Conservation (phyloP, 2,113 vertebrate species). For the Brachypteracias leptosomus region DNA sequence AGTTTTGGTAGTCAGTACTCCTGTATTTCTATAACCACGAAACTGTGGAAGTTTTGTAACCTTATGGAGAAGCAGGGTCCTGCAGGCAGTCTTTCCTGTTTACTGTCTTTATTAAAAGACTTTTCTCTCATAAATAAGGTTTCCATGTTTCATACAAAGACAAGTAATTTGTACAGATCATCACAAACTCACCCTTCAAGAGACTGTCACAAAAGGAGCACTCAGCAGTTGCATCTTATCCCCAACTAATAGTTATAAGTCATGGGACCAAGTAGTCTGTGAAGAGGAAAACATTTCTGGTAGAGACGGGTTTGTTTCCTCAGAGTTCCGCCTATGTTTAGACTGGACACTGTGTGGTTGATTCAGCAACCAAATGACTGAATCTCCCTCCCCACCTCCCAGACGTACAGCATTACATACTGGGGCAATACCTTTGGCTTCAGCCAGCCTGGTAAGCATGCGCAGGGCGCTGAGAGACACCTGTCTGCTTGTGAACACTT, state of each 20-base stretch:
- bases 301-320: background rate
- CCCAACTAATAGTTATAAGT: background rate
- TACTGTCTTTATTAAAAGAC: background rate
- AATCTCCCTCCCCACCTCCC: background rate
- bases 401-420: accelerated
- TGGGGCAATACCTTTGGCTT: background rate
- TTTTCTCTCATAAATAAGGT: background rate
- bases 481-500: accelerated
- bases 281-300: background rate
- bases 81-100: background rate
- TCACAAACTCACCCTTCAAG: background rate
- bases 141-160: background rate
- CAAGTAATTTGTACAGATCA: background rate
- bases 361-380: background rate
- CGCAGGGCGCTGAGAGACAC: background rate
- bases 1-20: background rate
- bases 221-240: background rate
- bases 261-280: background rate
- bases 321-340: background rate
- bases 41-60: background rate
- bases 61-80: background rate
- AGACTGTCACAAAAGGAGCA: background rate
- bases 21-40: background rate
- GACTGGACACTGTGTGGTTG: accelerated
- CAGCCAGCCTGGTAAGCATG: no score